Conservation (phyloP, 2,113 vertebrate species). For the Phylloscopus whistleri region DNA sequence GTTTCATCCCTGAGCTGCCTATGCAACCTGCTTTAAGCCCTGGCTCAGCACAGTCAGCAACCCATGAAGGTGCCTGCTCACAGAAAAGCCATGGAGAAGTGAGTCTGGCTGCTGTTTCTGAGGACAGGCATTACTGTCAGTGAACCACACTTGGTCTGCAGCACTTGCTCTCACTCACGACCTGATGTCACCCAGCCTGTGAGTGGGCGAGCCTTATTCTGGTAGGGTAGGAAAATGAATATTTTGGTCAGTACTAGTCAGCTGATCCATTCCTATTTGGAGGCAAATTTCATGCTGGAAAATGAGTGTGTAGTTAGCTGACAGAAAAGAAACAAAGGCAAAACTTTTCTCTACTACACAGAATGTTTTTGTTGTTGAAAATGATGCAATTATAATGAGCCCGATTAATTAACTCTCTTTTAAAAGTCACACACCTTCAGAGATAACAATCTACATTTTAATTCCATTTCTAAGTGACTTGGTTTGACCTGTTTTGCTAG, state of each 20-base stretch:
- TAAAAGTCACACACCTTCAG: not conserved
- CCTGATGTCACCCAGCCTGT: not conserved
- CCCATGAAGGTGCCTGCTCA: not conserved
- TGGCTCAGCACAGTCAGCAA: not conserved
- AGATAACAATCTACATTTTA: not conserved
- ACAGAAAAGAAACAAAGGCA: not conserved
- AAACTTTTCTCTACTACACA: not conserved
- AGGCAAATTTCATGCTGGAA: not conserved
- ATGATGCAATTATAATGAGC: not conserved
- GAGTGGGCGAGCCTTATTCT: not conserved
- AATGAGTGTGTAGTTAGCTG: not conserved
- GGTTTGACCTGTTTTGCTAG: conserved; percentile 22
- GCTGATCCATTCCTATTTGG: not conserved
- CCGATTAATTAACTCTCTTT: not conserved
- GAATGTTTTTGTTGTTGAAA: not conserved
- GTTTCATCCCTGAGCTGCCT: not conserved
- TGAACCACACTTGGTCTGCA: rapidly evolving
- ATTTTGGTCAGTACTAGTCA: not conserved
- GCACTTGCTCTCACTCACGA: not conserved
- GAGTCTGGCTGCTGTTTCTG: not conserved
- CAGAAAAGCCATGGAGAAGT: not conserved
- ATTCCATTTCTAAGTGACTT: not conserved
- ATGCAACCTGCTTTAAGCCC: not conserved
- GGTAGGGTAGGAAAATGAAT: not conserved
- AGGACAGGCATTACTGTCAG: not conserved